These are phyloP conservation scores for Tetropium fuscum DNA, from an alignment of 2,888 invertebrate species.

Conservation along the genomic window DNA sequence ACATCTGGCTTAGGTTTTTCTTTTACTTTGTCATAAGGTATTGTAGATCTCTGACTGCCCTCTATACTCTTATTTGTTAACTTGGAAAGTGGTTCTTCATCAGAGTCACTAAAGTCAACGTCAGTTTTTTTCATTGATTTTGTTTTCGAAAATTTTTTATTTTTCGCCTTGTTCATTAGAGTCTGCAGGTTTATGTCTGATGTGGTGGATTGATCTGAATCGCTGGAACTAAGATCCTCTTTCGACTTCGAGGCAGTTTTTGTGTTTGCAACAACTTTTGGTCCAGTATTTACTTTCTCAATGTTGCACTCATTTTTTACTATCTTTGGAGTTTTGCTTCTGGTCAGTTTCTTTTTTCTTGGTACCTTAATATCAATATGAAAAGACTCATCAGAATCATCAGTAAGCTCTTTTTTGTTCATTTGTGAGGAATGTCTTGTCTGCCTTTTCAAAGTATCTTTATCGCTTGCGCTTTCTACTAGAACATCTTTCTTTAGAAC, in stretches of 20 bases:
- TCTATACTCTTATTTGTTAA: slow-evolving; percentile 60
- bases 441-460: slow-evolving; percentile 39
- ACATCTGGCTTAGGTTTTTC: slow-evolving; percentile 23
- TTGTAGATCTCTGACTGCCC: slow-evolving; percentile 36
- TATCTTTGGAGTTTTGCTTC: slow-evolving; percentile 41
- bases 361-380: slow-evolving; percentile 49
- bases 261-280: not conserved
- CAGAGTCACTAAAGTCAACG: slow-evolving; percentile 70
- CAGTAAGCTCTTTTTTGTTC: slow-evolving; percentile 36
- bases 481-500: not conserved
- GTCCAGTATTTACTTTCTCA: slow-evolving; percentile 16
- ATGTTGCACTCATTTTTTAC: slow-evolving; percentile 19
- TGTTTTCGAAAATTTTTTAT: slow-evolving; percentile 50
- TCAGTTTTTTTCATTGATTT: slow-evolving; percentile 49
- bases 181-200: slow-evolving; percentile 50
- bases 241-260: slow-evolving; percentile 3
- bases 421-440: slow-evolving; percentile 45
- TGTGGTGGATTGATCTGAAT: slow-evolving; percentile 53
- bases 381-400: slow-evolving; percentile 55
- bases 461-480: slow-evolving; percentile 10
- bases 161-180: slow-evolving; percentile 42
- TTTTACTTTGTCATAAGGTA: slow-evolving; percentile 29
- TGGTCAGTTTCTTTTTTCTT: slow-evolving; percentile 50
- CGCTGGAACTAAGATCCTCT: slow-evolving; percentile 29
- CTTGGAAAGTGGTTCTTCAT: slow-evolving; percentile 75